These are phyloP conservation scores for Gymnocypris eckloni DNA, from an alignment of 2,797 vertebrate genomes.

Conservation along the genomic window DNA sequence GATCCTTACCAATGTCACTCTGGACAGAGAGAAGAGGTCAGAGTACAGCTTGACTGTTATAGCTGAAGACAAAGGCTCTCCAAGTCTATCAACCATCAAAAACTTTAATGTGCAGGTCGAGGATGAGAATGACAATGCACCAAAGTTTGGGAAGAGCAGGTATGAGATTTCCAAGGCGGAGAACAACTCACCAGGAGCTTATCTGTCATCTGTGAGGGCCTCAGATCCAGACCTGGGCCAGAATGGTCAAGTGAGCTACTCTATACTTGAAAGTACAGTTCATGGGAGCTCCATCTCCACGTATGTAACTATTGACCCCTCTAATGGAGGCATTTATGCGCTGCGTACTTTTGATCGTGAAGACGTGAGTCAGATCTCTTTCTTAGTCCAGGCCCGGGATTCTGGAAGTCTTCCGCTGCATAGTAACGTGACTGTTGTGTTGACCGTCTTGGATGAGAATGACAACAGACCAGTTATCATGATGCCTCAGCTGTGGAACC, in stretches of 20 bases:
- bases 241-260: constrained; percentile 95
- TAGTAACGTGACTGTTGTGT: constrained; percentile 87
- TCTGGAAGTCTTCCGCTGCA: constrained; percentile 84
- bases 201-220: constrained; percentile 90
- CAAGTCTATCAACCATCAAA: constrained; percentile 91
- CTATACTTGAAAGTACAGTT: constrained; percentile 89
- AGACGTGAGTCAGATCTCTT: constrained; percentile 89
- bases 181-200: constrained; percentile 93
- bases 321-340: constrained; percentile 92
- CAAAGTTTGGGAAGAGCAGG: constrained; percentile 89
- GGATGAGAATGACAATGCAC: constrained; percentile 96
- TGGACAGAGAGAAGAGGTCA: constrained; percentile 93
- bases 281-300: constrained; percentile 90
- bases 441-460: constrained; percentile 93
- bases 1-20: constrained; percentile 90
- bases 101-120: constrained; percentile 93
- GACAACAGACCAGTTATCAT: constrained; percentile 92
- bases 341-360: constrained; percentile 93
- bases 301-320: constrained; percentile 94
- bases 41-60: constrained; percentile 95
- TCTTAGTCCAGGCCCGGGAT: constrained; percentile 92
- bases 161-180: constrained; percentile 94
- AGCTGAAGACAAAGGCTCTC: constrained; percentile 90
- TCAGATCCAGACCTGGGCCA: constrained; percentile 89
- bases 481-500: constrained; percentile 87